phyloP scores from a whole-genome alignment of 2,797 vertebrate species.

The Megalops cyprinoides region DNA sequence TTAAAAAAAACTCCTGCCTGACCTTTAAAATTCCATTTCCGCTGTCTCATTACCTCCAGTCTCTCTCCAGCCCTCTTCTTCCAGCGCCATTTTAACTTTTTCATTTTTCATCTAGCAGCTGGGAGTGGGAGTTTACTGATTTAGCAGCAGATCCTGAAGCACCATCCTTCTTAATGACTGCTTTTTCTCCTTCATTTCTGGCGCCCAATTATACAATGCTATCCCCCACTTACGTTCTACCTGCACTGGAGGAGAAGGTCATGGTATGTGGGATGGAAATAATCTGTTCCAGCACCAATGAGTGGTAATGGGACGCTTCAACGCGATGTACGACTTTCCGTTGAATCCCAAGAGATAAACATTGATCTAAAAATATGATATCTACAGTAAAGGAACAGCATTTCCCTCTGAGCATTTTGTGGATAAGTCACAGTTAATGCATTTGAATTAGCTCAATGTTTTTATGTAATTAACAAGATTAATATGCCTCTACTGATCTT shows the following conservation, averaged over 20 bases:
- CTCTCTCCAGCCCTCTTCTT: constrained; percentile 42
- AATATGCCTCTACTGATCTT: too few species aligned
- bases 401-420: neutral
- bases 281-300: constrained; percentile 61
- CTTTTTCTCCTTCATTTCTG: constrained; percentile 57
- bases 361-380: neutral
- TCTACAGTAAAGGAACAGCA: neutral
- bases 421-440: neutral
- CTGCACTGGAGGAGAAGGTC: constrained; percentile 62
- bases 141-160: constrained; percentile 64
- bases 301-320: constrained; percentile 56
- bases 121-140: constrained; percentile 52
- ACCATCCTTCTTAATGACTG: constrained; percentile 60
- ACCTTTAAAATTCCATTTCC: constrained; percentile 55
- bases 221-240: neutral
- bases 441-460: neutral
- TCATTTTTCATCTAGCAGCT: constrained; percentile 63
- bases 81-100: constrained; percentile 63
- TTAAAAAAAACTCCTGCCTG: constrained; percentile 14
- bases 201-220: constrained; percentile 31
- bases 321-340: neutral
- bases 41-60: constrained; percentile 52
- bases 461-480: neutral
- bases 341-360: neutral
- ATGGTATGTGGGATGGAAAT: constrained; percentile 55